Evolutionary conservation across 2,888 invertebrate species (phyloP).

Genomic region (Tipula lateralis): DNA sequence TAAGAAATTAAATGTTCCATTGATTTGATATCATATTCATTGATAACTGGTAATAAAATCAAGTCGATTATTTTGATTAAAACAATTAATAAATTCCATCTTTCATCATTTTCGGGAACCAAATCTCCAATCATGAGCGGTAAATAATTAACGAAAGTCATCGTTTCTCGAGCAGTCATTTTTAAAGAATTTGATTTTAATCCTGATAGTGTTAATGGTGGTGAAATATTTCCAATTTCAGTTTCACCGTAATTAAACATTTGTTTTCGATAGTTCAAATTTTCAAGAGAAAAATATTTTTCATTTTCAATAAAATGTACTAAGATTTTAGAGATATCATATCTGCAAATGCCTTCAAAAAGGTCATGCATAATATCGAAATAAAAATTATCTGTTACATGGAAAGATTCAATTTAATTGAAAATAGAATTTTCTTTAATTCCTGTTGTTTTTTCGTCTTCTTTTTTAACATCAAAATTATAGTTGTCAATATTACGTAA

Average conservation of each 20-base stretch:
- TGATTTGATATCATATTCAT: not conserved
- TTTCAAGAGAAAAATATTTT: not conserved
- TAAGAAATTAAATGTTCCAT: not conserved
- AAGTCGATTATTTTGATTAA: not conserved
- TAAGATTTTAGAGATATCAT: not conserved
- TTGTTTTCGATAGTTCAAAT: not conserved
- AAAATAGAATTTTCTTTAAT: no score
- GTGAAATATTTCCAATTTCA: not conserved
- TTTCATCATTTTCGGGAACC: not conserved
- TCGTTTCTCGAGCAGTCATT: not conserved
- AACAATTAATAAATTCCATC: not conserved
- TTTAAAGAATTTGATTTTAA: not conserved
- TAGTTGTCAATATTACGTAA: no score
- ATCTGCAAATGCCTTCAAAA: not conserved
- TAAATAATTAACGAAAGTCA: not conserved
- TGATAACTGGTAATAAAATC: not conserved
- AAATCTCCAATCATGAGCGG: not conserved
- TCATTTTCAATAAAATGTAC: not conserved
- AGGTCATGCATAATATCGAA: not conserved
- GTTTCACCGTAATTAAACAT: not conserved
- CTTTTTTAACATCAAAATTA: no score
- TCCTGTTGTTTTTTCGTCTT: no score
- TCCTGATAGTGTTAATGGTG: not conserved
- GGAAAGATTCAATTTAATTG: not conserved
- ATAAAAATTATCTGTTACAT: not conserved